These are phyloP conservation scores for Scalopus aquaticus DNA, from an alignment of 2,113 vertebrate genomes.

Conservation along the genomic window DNA sequence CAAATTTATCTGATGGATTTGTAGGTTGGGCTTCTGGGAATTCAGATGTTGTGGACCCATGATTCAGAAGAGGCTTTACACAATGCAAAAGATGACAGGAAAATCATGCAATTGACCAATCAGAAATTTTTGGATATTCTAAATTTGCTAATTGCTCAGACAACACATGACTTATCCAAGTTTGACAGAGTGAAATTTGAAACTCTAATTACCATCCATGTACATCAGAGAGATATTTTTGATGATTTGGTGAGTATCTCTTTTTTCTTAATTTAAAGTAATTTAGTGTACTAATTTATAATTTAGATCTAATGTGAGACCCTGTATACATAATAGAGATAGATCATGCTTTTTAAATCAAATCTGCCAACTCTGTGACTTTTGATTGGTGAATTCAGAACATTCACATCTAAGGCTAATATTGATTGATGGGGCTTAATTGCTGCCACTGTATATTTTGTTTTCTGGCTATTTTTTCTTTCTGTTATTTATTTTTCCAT, in stretches of 20 bases:
- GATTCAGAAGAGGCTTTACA: constrained; percentile 91
- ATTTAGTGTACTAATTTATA: not conserved
- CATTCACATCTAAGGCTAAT: too few species aligned
- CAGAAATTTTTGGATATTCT: constrained; percentile 92
- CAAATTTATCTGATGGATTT: constrained; percentile 50
- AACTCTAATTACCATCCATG: constrained; percentile 95
- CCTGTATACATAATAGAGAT: too few species aligned
- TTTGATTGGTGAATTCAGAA: too few species aligned
- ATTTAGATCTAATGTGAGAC: not conserved
- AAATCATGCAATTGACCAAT: constrained; percentile 92
- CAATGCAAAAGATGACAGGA: constrained; percentile 90
- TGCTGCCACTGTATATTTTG: too few species aligned
- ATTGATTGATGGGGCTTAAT: too few species aligned
- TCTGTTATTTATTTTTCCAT: too few species aligned
- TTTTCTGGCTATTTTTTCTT: too few species aligned
- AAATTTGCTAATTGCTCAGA: constrained; percentile 91
- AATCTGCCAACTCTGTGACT: too few species aligned
- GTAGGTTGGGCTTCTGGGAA: constrained; percentile 93
- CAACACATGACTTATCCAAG: constrained; percentile 89
- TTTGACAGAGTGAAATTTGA: constrained; percentile 94
- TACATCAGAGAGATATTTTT: constrained; percentile 96
- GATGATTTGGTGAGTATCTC: constrained; percentile 90
- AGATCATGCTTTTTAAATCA: too few species aligned
- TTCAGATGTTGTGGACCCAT: constrained; percentile 95
- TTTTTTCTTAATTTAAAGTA: not conserved